Evolutionary conservation across 2,888 invertebrate genomes (phyloP).

Genomic region (Agrochola circellaris): DNA sequence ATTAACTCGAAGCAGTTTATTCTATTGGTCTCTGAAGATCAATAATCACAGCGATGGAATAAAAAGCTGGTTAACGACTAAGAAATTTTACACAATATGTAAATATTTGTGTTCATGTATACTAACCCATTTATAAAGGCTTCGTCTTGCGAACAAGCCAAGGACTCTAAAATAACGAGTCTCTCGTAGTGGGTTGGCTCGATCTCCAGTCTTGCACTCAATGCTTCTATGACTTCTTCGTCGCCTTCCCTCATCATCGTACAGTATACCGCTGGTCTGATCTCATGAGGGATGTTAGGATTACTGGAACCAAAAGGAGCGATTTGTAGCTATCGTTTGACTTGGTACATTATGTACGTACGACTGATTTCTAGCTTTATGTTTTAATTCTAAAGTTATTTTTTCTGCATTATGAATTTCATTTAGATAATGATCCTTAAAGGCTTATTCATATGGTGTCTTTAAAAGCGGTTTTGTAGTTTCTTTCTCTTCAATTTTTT

Average conservation of each 20-base stretch:
- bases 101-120: too few relatives aligned
- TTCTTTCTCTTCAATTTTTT: not conserved
- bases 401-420: not conserved
- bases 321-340: not conserved
- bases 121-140: constrained; percentile 87
- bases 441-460: not conserved
- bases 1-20: not conserved
- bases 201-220: constrained; percentile 91
- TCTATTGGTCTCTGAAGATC: not conserved
- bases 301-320: constrained; percentile 73
- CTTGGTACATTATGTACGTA: not conserved
- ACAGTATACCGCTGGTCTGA: constrained; percentile 93
- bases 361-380: not conserved
- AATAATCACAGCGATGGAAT: not conserved
- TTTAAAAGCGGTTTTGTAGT: not conserved
- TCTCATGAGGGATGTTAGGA: constrained; percentile 85
- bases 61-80: not conserved
- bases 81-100: not conserved
- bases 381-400: not conserved
- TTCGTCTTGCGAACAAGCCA: constrained; percentile 93
- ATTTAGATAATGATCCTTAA: not conserved
- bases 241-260: constrained; percentile 93
- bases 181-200: constrained; percentile 94
- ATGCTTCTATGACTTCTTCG: constrained; percentile 93
- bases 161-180: constrained; percentile 92